Conservation (phyloP, 2,113 vertebrate species). For the Phalacrocorax brasilianus region DNA sequence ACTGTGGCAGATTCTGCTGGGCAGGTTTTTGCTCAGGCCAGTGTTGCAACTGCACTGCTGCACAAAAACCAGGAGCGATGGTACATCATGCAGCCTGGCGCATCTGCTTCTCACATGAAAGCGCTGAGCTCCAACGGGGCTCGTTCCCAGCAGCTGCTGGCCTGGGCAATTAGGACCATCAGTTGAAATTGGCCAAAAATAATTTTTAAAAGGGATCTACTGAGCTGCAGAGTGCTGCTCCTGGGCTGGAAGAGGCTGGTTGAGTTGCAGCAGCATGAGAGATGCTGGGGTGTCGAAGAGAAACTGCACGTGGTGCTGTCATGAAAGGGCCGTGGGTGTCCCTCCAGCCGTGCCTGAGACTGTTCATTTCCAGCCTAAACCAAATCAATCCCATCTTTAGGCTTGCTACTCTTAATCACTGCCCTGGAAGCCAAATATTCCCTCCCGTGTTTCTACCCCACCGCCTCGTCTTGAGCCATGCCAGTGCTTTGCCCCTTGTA, state of each 20-base stretch:
- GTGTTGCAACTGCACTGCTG: neutral
- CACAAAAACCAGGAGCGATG: neutral
- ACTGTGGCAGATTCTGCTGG: neutral
- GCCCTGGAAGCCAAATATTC: neutral
- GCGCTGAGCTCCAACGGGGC: neutral
- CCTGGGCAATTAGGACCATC: rapidly evolving
- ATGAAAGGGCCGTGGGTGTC: rapidly evolving
- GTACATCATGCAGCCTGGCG: neutral
- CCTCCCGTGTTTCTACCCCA: neutral
- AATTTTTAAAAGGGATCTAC: neutral
- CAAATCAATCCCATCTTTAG: neutral
- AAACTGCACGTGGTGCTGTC: rapidly evolving
- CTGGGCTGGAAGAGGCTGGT: neutral
- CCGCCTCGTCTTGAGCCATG: rapidly evolving
- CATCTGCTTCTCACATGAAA: neutral
- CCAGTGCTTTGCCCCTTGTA: neutral
- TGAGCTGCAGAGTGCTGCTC: neutral
- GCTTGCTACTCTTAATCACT: neutral
- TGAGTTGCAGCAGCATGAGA: rapidly evolving
- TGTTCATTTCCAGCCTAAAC: neutral
- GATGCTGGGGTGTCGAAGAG: rapidly evolving
- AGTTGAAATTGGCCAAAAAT: neutral
- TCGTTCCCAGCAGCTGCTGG: neutral
- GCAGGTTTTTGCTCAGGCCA: neutral
- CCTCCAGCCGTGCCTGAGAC: neutral